Evolutionary conservation across 2,113 vertebrate genomes (phyloP).

Genomic region (Phoxinus phoxinus): DNA sequence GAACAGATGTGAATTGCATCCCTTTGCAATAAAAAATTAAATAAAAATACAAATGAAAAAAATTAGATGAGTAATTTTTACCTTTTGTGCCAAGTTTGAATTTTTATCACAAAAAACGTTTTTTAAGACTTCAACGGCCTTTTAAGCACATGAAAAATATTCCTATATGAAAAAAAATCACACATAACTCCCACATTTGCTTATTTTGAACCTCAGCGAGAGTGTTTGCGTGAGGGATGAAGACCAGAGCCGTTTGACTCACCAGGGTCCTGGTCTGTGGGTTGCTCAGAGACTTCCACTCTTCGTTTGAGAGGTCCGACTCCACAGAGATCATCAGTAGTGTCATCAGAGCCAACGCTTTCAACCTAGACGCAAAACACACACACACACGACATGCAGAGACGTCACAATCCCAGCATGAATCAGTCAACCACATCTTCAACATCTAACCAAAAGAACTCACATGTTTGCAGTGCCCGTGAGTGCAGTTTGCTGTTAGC

Average conservation of each 20-base stretch:
- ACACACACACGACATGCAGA: background rate
- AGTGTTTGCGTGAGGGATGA: background rate
- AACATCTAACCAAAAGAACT: slow-evolving; percentile 3
- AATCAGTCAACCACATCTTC: background rate
- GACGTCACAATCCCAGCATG: background rate
- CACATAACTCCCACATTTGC: background rate
- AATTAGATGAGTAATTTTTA: too few relatives aligned
- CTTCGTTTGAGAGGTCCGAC: slow-evolving; percentile 53
- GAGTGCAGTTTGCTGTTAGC: background rate
- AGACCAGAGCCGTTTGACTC: slow-evolving; percentile 31
- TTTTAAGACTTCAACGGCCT: background rate
- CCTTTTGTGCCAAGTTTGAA: background rate
- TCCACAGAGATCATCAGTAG: slow-evolving; percentile 42
- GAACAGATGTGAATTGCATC: too few relatives aligned
- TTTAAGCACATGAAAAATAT: background rate
- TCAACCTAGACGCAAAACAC: slow-evolving; percentile 45
- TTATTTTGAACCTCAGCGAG: background rate
- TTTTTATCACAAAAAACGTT: background rate
- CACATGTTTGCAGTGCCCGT: slow-evolving; percentile 36
- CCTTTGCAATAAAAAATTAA: too few relatives aligned
- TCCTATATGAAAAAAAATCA: background rate
- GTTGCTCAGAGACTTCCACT: slow-evolving; percentile 64
- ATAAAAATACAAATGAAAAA: too few relatives aligned
- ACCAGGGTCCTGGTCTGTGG: slow-evolving; percentile 64
- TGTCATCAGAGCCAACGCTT: slow-evolving; percentile 40